Evolutionary conservation across 2,888 invertebrate species (phyloP), one percentile per base, ranked within the genome.

Genomic region (Agonopterix alstromeriana): DNA sequence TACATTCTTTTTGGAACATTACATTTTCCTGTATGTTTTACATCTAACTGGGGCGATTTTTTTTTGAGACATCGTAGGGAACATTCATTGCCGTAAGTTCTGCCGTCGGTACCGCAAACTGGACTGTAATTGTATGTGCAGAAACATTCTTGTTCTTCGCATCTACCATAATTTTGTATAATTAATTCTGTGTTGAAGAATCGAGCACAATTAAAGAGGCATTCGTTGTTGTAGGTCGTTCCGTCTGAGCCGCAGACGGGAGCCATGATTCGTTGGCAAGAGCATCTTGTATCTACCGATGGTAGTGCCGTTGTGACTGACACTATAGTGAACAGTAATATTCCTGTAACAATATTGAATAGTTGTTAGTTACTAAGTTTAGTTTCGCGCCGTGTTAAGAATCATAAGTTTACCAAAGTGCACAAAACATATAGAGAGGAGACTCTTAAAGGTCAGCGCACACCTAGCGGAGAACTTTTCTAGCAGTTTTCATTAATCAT

Each of bases 51-150:
- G 27, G 27, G 27, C 5, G 3, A 7, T 8, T 47, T 41, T 1
- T 41, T 27, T 5, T 51, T 48, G 3, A 52, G 89, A 54, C 92
- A 90, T 56, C 91, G 79, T 46, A 95, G 79, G 53, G 91, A 87
- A 47, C 77, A 77, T 1, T 49, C 54, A 51, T 67, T 76, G n/a
- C 14, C 38, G 53, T 75, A 74, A 0, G 71, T 70, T 2, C 43
- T 38, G 0, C 61, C 68, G 41, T 68, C 60, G 10, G 50, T 59
- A 4, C 63, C 70, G 46, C 63, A 69, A 1, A 67, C 61, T 3
- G 60, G 60, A 0, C 46, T 47, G 10, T 55, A 27, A 9, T 59
- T 47, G 2, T 47, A 48, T 0, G 62, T 50, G 46, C 67, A 67
- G 3, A 51, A 27, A 47, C 68, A 70, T 27, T 38, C n/a, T 38